Evolutionary conservation across 2,113 vertebrate species (phyloP), one percentile per base, ranked within the genome.

Genomic region (Tor tambroides): DNA sequence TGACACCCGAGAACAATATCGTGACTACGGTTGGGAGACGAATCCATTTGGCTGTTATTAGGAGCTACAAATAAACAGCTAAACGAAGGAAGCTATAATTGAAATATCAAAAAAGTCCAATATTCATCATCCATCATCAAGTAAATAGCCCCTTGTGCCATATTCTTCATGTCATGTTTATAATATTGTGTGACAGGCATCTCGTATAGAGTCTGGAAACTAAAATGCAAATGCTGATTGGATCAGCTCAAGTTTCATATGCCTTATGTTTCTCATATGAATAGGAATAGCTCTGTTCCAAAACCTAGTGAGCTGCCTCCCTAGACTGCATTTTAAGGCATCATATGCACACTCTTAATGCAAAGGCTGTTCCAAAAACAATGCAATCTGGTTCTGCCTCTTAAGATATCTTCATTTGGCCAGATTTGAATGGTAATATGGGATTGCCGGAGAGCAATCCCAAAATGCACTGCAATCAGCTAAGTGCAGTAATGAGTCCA

Each of bases 191-290:
- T 67, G 38, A 67, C 26, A 49, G 14, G 12, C 79, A 65, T 67
- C 26, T 67, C 17, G 67, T 19, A 54, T 19, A 21, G 15, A 63
- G 21, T 80, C n/a, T 82, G n/a, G 2, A 38, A 49, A 21, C 46
- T 72, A 19, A 71, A 71, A 51, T 51, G 19, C 21, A 85, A 23
- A 69, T 30, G 85, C 87, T 90, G 89, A 92, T 92, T 92, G 90
- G 91, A 93, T 92, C 87, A 85, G 91, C 89, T 89, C 80, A 85
- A 80, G 88, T 91, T 89, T 80, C 89, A 87, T 91, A 86, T 78
- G 43, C 75, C 46, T 54, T 54, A 78, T 54, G 46, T 32, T 78
- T 46, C 72, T 75, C 72, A 23, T 72, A 35, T 0, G 17, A 72
- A 76, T 28, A 77, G 11, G 12, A 79, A 32, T 4, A 56, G 7